Evolutionary conservation across 2,113 vertebrate species (phyloP).

Genomic region (Chamaetylas fuelleborni): DNA sequence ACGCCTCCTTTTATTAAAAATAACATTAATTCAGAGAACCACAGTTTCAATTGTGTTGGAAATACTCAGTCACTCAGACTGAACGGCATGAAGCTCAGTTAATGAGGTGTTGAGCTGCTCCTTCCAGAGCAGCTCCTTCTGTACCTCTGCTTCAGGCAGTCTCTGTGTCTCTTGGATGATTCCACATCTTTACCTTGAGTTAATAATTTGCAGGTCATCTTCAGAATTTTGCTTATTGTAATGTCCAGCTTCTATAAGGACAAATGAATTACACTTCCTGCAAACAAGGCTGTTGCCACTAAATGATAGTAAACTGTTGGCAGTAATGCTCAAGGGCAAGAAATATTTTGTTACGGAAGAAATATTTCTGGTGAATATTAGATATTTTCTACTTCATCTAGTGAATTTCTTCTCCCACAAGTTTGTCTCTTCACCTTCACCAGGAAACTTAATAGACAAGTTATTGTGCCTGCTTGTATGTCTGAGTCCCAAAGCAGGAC

Average conservation of each 20-base stretch:
- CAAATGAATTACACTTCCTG: not conserved
- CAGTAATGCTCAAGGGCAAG: not conserved
- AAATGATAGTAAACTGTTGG: not conserved
- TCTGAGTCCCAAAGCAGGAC: not conserved
- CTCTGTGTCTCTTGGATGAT: not conserved
- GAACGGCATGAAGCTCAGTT: not conserved
- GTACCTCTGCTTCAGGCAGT: conserved; percentile 3
- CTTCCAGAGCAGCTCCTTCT: conserved; percentile 10
- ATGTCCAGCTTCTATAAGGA: not conserved
- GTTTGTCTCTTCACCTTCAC: not conserved
- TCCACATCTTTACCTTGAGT: not conserved
- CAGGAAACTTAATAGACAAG: not conserved
- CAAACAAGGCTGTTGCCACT: not conserved
- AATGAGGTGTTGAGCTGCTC: conserved; percentile 53
- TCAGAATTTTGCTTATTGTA: not conserved
- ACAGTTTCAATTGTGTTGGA: conserved; percentile 57
- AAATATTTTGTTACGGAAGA: not conserved
- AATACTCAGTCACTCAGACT: conserved; percentile 41
- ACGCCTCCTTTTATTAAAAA: conserved; percentile 60
- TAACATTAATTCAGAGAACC: conserved; percentile 45
- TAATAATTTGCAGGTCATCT: not conserved
- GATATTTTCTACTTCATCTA: not conserved
- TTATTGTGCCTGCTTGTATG: not conserved
- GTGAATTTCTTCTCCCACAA: not conserved
- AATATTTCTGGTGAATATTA: not conserved